Evolutionary conservation across 2,888 invertebrate species (phyloP), one percentile per base, ranked within the genome.

Genomic region (Pachymerium ferrugineum): DNA sequence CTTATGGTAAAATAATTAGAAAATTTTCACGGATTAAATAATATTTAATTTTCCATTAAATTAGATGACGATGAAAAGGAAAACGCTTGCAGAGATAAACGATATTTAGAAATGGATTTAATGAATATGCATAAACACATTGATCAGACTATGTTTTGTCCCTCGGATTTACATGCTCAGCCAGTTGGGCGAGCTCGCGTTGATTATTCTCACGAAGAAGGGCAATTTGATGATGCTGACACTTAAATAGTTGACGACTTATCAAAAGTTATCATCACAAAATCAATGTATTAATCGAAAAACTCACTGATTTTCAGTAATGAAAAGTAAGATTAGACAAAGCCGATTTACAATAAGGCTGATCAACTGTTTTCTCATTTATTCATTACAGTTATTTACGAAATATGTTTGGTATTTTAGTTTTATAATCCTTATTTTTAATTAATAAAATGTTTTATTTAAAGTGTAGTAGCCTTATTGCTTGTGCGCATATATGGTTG

Each of bases 181-280:
- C 72, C 72, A 12, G 28, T 72, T 28, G 14, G 12, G 6, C 35
- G 38, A 1, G 14, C 8, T 16, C 38, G 12, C 14, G 12, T 25
- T 14, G 33, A 29, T 4, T 35, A 16, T 33, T 70, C 6, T 70
- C 25, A 16, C n/a, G 38, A 72, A n/a, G 31, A 31, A 8, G 72
- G 72, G 0, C 72, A 72, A 12, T 72, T 72, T 42, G 72, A 72
- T 42, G 72, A 72, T 72, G 72, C 72, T 10, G 72, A 72, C 31
- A 25, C 8, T n/a, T 6, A 28, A 68, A 22, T 28, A 10, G n/a
- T 25, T 3, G 14, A 54, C 5, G 22, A 4, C 16, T 62, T 62
- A 22, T 3, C 16, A 16, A n/a, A n/a, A n/a, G n/a, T n/a, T n/a
- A n/a, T n/a, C n/a, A n/a, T n/a, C n/a, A n/a, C n/a, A n/a, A n/a